Evolutionary conservation across 2,797 vertebrate genomes (phyloP), one percentile per base, ranked within the genome.

Genomic region (Enteromius trimaculatus): DNA sequence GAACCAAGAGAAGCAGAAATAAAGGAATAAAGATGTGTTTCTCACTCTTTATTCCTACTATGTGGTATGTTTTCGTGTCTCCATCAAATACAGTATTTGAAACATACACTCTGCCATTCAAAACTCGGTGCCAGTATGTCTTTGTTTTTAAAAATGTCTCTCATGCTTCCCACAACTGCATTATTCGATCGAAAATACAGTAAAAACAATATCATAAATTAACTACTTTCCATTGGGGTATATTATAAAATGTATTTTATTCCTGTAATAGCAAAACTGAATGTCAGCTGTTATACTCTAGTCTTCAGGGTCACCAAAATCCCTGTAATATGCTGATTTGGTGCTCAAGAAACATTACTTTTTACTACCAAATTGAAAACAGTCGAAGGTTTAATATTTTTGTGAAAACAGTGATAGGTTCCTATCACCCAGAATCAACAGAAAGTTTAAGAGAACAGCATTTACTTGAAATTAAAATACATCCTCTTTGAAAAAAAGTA

Each of bases 1-100:
- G 34, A 34, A 65, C 19, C 31, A 62, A 65, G 70, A 80, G 37
- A 47, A 42, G 49, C n/a, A 60, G n/a, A 60, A 62, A 17, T 58
- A 84, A 34, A 69, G 55, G 78, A n/a, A 71, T n/a, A 64, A 31
- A 55, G 51, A 86, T 76, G 31, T 55, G 47, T 44, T 16, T 65
- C 42, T 80, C 42, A 31, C 17, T 0, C 21, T 49, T 49, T 7
- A 23, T 47, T 81, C 8, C 29, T 42, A 42, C 14, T 42, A 26
- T 77, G 21, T 17, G 53, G n/a, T 17, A 19, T 55, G n/a, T 4
- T 75, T 55, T 55, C 19, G 37, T 34, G 19, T 58, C 21, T 53
- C 21, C 34, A 23, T 60, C 74, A 60, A 6, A 58, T 6, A n/a
- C 10, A 58, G n/a, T 23, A 42, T 37, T 34, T n/a, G 11, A 55